Base-by-base conservation (phyloP, 2,797 vertebrate species). In the Crenuchus spilurus region DNA sequence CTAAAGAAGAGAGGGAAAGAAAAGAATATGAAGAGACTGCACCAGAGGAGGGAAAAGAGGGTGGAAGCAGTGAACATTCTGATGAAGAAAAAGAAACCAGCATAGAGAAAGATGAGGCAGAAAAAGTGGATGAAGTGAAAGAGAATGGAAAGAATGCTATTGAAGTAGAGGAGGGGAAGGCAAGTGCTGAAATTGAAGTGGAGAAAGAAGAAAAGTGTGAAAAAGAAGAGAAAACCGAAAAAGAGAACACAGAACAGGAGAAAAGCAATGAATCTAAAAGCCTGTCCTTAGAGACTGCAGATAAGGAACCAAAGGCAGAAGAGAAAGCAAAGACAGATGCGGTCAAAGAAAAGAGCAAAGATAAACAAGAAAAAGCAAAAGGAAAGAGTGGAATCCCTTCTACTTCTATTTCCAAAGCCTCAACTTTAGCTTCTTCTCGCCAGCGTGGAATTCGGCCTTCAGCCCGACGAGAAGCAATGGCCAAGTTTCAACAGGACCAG, bases 401-500 rank as follows among this genome's bases (percentile, higher is more conserved):
- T 30, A 73, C 58, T 4, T 30, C 76, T 16, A 33, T 63, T 22
- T 61, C 70, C 18, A 62, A 68, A 58, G 5, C 78, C 22, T 54
- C 78, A 3, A 39, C 48, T 4, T 74, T 85, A 20, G 0, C 83
- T 13, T 82, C 87, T 6, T 80, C 88, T 28, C 88, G 91, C 0
- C 87, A 88, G 58, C 85, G 89, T 70, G 86, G 89, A 0, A 68
- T 84, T 0, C 82, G 90, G 33, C 87, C 88, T 0, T 75, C 91
- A 0, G 69, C 86, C 6, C 89, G 87, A 80, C 92, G 85, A 1
- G 92, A 91, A 65, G 91, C 92, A 9, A 90, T 94, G 28, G 92
- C 92, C 63, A 94, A 93, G 82, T 94, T 94, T 70, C 90, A 93
- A 54, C 89, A 92, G 76, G 90, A 90, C 5, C 28, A 76, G 82